Base-by-base conservation (phyloP, 2,888 invertebrate genomes). In the Corbicula japonica region DNA sequence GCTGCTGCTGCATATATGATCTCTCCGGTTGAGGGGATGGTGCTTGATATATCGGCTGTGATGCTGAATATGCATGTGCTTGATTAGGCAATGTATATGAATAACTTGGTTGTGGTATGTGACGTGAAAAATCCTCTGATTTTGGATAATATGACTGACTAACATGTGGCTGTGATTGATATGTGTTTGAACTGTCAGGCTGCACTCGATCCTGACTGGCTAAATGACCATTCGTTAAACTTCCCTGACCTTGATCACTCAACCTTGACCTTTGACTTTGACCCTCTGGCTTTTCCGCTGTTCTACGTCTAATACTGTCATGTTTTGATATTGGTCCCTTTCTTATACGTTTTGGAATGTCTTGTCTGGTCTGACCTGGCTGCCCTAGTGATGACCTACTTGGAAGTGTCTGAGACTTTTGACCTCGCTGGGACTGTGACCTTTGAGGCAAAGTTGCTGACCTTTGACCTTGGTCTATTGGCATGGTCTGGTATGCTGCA, bases 61-160 rank as follows among this genome's bases (percentile, higher is more conserved):
- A n/a, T 18, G n/a, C 21, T 2, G 66, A 18, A 38, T 50, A 50
- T 15, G 23, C 32, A 10, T 44, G 63, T 48, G 56, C 56, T 6
- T 23, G n/a, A 21, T 44, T n/a, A 4, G 44, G 23, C 5, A 26
- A 18, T 41, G 30, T 62, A 28, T 62, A 66, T 50, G 76, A 66
- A 74, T 83, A 79, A 68, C 63, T 76, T 15, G 77, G 48, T n/a
- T 54, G 70, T 70, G 79, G 79, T 63, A 82, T 70, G 35, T 77
- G 72, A 30, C 63, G 74, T n/a, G 74, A 52, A 58, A 83, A 80
- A 18, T 83, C 83, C 50, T 79, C 83, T n/a, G 76, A 79, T n/a
- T 34, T 76, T 0, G 83, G 83, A 46, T 83, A 83, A 66, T 80
- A 83, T 52, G 83, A 83, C 74, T 83, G 83, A 75, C 83, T 83